A percentile compares a stretch with the other conserved stretches of the same genome.
Conservation (phyloP, 2,113 vertebrate genomes). For the Desmodus rotundus region DNA sequence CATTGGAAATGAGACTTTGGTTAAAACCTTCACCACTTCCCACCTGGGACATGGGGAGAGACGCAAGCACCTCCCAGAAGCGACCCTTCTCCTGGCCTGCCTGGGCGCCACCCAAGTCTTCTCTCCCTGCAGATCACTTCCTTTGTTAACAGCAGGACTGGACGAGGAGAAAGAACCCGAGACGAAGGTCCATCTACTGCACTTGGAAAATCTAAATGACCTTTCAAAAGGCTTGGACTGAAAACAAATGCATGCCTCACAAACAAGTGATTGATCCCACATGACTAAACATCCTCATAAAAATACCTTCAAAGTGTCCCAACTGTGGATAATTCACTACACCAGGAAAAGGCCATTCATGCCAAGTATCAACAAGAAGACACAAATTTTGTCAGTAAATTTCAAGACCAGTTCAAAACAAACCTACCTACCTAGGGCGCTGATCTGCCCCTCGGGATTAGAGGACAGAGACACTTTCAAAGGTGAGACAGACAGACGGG, state of each 20-base stretch:
- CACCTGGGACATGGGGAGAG: background rate
- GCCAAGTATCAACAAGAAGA: background rate
- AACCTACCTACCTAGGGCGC: background rate
- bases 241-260: slow-evolving; percentile 58
- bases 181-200: slow-evolving; percentile 28
- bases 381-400: background rate
- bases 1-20: background rate
- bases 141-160: slow-evolving; percentile 68
- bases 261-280: slow-evolving; percentile 51
- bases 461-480: background rate
- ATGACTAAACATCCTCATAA: slow-evolving; percentile 40
- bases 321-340: background rate
- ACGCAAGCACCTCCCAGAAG: accelerated
- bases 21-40: background rate
- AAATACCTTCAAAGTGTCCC: background rate
- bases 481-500: background rate
- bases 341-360: background rate
- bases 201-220: slow-evolving; percentile 43
- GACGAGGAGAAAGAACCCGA: slow-evolving; percentile 10
- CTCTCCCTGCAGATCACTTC: background rate
- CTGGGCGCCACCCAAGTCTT: background rate
- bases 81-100: accelerated
- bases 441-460: accelerated
- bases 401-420: background rate
- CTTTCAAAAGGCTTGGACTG: slow-evolving; percentile 43